Evolutionary conservation across 2,797 vertebrate genomes (phyloP).

Genomic region (Falco concolor): DNA sequence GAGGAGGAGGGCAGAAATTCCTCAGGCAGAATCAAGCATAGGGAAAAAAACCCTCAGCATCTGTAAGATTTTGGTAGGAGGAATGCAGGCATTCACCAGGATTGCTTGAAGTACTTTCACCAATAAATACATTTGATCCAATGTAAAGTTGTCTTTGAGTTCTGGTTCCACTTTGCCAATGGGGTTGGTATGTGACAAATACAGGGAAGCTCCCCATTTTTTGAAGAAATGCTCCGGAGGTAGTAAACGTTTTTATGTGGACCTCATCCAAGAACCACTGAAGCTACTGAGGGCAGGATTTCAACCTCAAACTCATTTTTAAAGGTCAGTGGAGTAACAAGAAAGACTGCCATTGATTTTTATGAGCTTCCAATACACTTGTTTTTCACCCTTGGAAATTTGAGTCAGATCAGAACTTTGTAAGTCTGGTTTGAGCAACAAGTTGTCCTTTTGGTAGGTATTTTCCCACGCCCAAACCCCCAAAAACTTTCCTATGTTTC

Average conservation of each 20-base stretch:
- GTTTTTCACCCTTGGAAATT: not conserved
- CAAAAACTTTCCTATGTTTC: conserved; percentile 16
- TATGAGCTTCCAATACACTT: not conserved
- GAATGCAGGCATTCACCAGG: not conserved
- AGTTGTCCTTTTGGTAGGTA: not conserved
- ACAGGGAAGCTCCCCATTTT: not conserved
- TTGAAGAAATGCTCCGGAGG: not conserved
- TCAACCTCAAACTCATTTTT: not conserved
- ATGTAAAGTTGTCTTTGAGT: not conserved
- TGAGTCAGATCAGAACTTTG: not conserved
- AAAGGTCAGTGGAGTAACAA: not conserved
- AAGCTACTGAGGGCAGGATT: not conserved
- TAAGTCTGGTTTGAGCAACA: not conserved
- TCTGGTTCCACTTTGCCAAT: not conserved
- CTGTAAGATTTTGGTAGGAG: not conserved
- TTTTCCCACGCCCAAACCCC: conserved; percentile 26
- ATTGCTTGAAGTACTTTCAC: not conserved
- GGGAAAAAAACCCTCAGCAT: not conserved
- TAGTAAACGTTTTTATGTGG: not conserved
- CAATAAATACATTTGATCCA: not conserved
- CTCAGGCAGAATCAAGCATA: not conserved
- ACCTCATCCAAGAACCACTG: not conserved
- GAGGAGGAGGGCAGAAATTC: not conserved
- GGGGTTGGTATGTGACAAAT: not conserved
- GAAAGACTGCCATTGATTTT: not conserved